Base-by-base conservation (phyloP, 1,140 invertebrate genomes). In the Diachasma alloeum region DNA sequence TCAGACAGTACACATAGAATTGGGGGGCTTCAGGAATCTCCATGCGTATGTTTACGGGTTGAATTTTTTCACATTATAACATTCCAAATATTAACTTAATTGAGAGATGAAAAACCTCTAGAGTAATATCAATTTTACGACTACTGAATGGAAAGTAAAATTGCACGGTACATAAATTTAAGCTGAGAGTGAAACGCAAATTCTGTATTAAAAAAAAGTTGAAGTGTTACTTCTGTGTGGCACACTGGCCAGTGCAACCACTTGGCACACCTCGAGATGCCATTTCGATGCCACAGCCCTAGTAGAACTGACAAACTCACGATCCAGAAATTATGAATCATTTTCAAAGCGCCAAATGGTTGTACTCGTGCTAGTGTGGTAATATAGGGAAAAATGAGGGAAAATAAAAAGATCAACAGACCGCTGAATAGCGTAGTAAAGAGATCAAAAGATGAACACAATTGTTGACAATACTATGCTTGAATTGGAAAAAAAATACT, bases 381-480 rank as follows among this genome's bases (percentile, higher is more conserved):
- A 31, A 59, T n/a, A 72, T 66, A 67, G 46, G 72, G 9, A 44
- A 56, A 3, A 68, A 15, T 76, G 24, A 59, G 44, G 63, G 63
- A 53, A 56, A 26, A 68, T 48, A 76, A 70, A 75, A 31, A 48
- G 31, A 31, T 53, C 31, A 17, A 24, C 31, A 81, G 36, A 77
- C 70, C 48, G 73, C 24, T 70, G 42, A 72, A 67, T 22, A 10
- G 68, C 66, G 72, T 75, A 79, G 56, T 46, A 73, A 36, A 67
- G 42, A 24, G 69, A 78, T 75, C 75, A 67, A 80, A 80, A 79
- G 69, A 83, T 81, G 82, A 84, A 86, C 79, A 86, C 83, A 86
- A 85, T 77, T 82, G 81, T 85, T 86, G 85, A 86, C 85, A 86
- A 86, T 86, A 86, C 81, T 86, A 85, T 82, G 82, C 84, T 86